A percentile compares a stretch with the other conserved stretches of the same genome.
Conservation (phyloP, 2,797 vertebrate species). For the Tachyglossus aculeatus region DNA sequence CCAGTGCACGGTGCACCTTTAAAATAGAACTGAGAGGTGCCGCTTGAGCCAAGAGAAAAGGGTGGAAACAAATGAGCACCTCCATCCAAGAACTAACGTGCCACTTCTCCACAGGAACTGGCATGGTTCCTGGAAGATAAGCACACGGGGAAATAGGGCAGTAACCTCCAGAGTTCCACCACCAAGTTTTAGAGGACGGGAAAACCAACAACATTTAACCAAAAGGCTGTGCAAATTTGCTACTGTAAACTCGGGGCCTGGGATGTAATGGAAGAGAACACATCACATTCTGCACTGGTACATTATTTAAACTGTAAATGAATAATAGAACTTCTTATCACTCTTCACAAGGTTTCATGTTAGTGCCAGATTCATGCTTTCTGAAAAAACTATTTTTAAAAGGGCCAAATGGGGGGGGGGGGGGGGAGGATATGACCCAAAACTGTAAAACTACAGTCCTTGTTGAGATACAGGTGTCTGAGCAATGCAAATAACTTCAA, state of each 20-base stretch:
- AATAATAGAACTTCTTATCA: conserved; percentile 28
- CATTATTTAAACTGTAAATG: conserved; percentile 51
- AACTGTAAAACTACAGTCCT: neutral
- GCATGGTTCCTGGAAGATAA: neutral
- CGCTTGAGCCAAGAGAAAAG: neutral
- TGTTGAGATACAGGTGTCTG: no score
- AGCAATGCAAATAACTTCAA: no score
- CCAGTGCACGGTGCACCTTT: neutral
- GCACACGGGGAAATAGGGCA: neutral
- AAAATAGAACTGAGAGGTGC: neutral
- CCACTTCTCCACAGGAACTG: neutral
- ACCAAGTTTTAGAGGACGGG: neutral
- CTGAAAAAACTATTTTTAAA: neutral
- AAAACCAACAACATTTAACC: neutral
- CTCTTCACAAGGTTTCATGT: no score
- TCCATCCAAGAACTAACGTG: no score
- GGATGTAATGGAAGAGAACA: neutral
- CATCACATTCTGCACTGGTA: rapidly evolving
- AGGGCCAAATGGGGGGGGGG: neutral
- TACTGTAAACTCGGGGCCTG: neutral
- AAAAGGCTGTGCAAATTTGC: neutral
- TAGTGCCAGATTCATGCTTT: no score
- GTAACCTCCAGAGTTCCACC: neutral
- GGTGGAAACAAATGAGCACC: neutral
- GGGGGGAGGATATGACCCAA: neutral